Evolutionary conservation across 2,888 invertebrate species (phyloP).

Genomic region (Arge pagana): DNA sequence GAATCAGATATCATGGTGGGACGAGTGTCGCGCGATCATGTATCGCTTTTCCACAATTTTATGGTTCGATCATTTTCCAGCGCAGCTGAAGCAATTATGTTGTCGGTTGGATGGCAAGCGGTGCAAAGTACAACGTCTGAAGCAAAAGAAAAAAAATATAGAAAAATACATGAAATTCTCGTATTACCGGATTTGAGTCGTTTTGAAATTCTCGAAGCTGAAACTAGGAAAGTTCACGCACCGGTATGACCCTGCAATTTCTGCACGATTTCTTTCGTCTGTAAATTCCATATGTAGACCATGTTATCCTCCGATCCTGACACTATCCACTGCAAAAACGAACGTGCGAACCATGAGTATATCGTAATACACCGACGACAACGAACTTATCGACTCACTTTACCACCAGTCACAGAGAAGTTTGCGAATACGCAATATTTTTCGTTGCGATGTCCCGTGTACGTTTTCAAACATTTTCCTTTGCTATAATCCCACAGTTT

Average conservation of each 20-base stretch:
- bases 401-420: slow-evolving; percentile 99
- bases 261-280: slow-evolving; percentile 99
- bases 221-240: slow-evolving; percentile 51
- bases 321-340: slow-evolving; percentile 89
- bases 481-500: slow-evolving; percentile 99
- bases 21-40: slow-evolving; percentile 60
- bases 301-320: slow-evolving; percentile 99
- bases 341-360: slow-evolving; percentile 19
- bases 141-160: slow-evolving; percentile 36
- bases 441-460: slow-evolving; percentile 97
- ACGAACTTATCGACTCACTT: slow-evolving; percentile 64
- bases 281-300: slow-evolving; percentile 99
- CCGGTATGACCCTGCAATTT: slow-evolving; percentile 96
- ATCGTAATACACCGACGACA: no score
- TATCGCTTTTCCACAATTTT: slow-evolving; percentile 98
- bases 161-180: neutral
- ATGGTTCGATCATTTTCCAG: slow-evolving; percentile 99
- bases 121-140: slow-evolving; percentile 91
- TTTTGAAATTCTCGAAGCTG: slow-evolving; percentile 5
- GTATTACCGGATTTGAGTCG: neutral
- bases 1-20: slow-evolving; percentile 22
- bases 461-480: slow-evolving; percentile 97
- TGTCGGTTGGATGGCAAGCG: slow-evolving; percentile 98
- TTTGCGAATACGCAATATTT: slow-evolving; percentile 99
- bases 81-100: slow-evolving; percentile 98